phyloP scores from a whole-genome alignment of 2,888 invertebrate species.

The Elmis aenea region DNA sequence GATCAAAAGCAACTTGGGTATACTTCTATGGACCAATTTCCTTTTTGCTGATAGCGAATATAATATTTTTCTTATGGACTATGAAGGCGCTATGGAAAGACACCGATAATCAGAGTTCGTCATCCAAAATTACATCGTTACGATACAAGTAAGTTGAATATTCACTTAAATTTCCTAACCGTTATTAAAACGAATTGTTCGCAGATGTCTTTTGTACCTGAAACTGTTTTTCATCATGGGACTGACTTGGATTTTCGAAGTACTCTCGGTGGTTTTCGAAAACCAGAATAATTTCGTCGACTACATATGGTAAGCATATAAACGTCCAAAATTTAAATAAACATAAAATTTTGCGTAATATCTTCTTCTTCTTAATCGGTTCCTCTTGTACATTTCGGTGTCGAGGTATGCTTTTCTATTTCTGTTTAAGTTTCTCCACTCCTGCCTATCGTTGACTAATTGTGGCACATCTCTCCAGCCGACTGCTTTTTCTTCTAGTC shows the following conservation, averaged over 20 bases:
- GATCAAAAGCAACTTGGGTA: constrained; percentile 51
- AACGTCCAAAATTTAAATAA: constrained; percentile 9
- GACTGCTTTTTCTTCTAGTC: too few species aligned
- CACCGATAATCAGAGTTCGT: constrained; percentile 43
- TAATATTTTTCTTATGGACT: constrained; percentile 56
- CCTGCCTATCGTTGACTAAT: too few species aligned
- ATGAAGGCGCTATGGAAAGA: constrained; percentile 55
- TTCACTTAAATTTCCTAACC: background rate
- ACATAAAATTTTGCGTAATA: too few species aligned
- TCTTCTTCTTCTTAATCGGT: too few species aligned
- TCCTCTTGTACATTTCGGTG: too few species aligned
- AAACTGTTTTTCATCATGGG: constrained; percentile 68
- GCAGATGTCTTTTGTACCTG: constrained; percentile 58
- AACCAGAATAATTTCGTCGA: constrained; percentile 25
- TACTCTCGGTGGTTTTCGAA: constrained; percentile 46
- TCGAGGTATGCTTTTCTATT: too few species aligned
- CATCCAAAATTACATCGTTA: constrained; percentile 50
- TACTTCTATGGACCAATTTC: constrained; percentile 67
- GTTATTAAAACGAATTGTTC: constrained; percentile 25
- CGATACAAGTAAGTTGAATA: constrained; percentile 51
- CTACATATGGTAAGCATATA: constrained; percentile 37
- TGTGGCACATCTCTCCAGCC: too few species aligned
- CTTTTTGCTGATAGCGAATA: constrained; percentile 53
- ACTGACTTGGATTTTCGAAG: constrained; percentile 67
- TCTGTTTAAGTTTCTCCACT: too few species aligned